Evolutionary conservation across 1,140 invertebrate genomes (phyloP), one percentile per base, ranked within the genome.

Genomic region (Dysdera silvatica): DNA sequence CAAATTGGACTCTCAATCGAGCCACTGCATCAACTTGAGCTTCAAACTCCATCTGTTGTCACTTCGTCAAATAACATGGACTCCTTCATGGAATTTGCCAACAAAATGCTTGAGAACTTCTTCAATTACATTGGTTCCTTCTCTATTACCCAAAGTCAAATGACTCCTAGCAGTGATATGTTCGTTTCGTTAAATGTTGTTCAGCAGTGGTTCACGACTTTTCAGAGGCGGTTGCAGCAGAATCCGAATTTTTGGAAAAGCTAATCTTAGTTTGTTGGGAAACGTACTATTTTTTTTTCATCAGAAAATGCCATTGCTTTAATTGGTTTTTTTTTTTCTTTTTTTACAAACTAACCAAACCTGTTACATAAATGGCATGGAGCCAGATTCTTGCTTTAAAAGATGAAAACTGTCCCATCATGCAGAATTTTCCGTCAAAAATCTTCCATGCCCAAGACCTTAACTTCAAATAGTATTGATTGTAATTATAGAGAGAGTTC

Each of bases 221-320:
- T 97, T 73, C 84, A 93, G 71, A 78, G 93, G 71, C 81, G 90
- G 68, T 77, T 98, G 57, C 83, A 87, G 71, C 85, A 89, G 67
- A 95, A 98, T 79, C 93, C 94, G 2, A 88, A 95, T 73, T 98
- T 97, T 75, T 98, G 94, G 95, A 91, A 87, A 74, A 80, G 74
- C 64, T 83, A 75, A 78, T 48, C 41, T 41, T 53, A 20, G n/a
- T 8, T 18, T n/a, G 31, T 58, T 61, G 26, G 20, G 20, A n/a
- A 16, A 23, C 4, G 12, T 7, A 14, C 18, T 29, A 33, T 55
- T 32, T 6, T 33, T 55, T 45, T n/a, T n/a, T n/a, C n/a, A n/a
- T n/a, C n/a, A n/a, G n/a, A n/a, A n/a, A n/a, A n/a, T n/a, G n/a
- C n/a, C n/a, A n/a, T n/a, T n/a, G n/a, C n/a, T n/a, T n/a, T n/a